These are phyloP conservation scores for Ctena decussata DNA, from an alignment of 2,888 invertebrate species.

Conservation along the genomic window DNA sequence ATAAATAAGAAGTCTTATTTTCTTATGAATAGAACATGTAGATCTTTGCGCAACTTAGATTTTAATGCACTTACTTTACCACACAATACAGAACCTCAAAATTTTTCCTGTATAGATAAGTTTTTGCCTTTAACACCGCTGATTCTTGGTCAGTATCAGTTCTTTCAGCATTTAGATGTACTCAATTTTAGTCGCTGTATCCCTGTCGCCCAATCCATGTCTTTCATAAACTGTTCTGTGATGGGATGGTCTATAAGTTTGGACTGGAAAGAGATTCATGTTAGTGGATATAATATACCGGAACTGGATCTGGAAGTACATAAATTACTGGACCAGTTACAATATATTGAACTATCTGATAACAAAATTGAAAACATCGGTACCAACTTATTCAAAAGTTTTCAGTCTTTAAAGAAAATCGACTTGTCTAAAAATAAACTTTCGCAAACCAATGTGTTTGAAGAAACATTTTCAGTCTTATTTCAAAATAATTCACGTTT, in stretches of 20 bases:
- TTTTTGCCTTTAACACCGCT: not conserved
- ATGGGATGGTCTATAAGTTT: not conserved
- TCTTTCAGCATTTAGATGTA: not conserved
- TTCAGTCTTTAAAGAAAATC: not conserved
- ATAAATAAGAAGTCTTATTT: not conserved
- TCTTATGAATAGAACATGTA: not conserved
- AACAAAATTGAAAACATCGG: not conserved
- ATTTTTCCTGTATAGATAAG: not conserved
- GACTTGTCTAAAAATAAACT: not conserved
- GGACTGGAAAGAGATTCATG: not conserved
- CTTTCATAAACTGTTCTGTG: not conserved
- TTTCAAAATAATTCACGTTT: not conserved
- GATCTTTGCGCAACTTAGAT: not conserved
- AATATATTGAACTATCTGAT: not conserved
- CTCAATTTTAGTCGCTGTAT: not conserved
- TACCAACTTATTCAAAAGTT: not conserved
- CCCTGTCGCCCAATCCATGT: not conserved
- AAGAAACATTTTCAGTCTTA: not conserved
- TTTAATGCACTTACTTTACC: not conserved
- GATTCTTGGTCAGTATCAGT: not conserved
- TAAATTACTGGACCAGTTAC: not conserved
- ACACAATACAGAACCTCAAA: not conserved
- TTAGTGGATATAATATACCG: not conserved
- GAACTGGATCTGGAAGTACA: not conserved
- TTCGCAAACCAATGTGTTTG: not conserved